Conservation (phyloP, 2,797 vertebrate species). For the Xyrichtys novacula region DNA sequence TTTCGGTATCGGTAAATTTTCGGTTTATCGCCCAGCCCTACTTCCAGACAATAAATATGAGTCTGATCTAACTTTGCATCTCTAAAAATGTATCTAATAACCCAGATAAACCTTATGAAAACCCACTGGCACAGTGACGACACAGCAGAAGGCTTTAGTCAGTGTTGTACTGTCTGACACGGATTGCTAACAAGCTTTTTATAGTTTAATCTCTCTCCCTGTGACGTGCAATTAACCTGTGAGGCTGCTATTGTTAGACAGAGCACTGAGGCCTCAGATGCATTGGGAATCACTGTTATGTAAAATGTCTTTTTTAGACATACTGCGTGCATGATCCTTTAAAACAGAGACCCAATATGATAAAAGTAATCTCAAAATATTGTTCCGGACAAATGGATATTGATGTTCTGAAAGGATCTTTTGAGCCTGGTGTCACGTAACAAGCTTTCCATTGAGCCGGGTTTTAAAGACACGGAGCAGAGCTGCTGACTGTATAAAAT, state of each 20-base stretch:
- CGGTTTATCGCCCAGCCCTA: too few relatives aligned
- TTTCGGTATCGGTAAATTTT: too few relatives aligned
- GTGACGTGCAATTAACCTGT: conserved; percentile 32
- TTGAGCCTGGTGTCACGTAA: background rate
- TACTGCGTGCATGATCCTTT: background rate
- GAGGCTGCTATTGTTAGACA: background rate
- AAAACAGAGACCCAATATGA: background rate
- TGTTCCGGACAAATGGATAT: conserved; percentile 8
- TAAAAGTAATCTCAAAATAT: conserved; percentile 19
- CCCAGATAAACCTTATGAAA: too few relatives aligned
- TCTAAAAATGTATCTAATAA: too few relatives aligned
- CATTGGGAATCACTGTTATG: conserved; percentile 11
- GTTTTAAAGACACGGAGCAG: conserved; percentile 19
- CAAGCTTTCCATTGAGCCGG: conserved; percentile 17
- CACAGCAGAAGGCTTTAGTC: background rate
- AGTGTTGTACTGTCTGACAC: background rate
- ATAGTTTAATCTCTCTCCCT: background rate
- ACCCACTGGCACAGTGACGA: too few relatives aligned
- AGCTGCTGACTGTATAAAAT: conserved; percentile 38
- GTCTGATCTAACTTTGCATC: too few relatives aligned
- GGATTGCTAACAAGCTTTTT: conserved; percentile 8
- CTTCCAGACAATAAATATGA: too few relatives aligned
- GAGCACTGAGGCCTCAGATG: background rate
- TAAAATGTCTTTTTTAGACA: conserved; percentile 11
- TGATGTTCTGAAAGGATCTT: conserved; percentile 30